These are phyloP conservation scores for Eurois occulta DNA, from an alignment of 2,888 invertebrate genomes.

Conservation along the genomic window DNA sequence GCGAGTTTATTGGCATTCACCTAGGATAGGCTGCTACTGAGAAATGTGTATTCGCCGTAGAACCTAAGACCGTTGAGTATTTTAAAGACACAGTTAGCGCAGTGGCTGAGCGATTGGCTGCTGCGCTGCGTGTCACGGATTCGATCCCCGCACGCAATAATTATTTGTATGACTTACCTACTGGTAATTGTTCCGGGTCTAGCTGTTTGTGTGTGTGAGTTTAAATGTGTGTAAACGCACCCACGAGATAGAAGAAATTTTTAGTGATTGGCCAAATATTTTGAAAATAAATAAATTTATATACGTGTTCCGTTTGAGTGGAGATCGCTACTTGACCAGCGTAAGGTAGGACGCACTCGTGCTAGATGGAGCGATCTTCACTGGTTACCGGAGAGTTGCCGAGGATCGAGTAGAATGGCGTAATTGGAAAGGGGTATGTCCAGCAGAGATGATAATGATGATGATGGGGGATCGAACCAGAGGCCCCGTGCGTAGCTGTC, in stretches of 20 bases:
- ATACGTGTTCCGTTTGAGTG: too few species aligned
- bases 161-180: too few species aligned
- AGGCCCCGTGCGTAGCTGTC: not conserved
- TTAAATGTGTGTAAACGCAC: too few species aligned
- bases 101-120: too few species aligned
- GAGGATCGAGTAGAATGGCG: not conserved
- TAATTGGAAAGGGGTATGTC: not conserved
- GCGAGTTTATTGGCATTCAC: not conserved
- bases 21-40: not conserved
- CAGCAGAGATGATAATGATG: not conserved
- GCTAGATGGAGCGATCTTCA: not conserved
- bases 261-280: accelerated
- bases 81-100: too few species aligned
- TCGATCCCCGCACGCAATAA: too few species aligned
- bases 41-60: not conserved
- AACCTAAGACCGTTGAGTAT: not conserved
- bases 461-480: not conserved
- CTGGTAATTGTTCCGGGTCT: too few species aligned
- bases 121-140: too few species aligned
- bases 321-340: not conserved
- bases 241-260: too few species aligned
- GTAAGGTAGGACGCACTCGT: not conserved
- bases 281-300: too few species aligned
- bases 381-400: not conserved
- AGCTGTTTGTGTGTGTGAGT: too few species aligned